Conservation (phyloP, 2,113 vertebrate species). For the Alces alces region DNA sequence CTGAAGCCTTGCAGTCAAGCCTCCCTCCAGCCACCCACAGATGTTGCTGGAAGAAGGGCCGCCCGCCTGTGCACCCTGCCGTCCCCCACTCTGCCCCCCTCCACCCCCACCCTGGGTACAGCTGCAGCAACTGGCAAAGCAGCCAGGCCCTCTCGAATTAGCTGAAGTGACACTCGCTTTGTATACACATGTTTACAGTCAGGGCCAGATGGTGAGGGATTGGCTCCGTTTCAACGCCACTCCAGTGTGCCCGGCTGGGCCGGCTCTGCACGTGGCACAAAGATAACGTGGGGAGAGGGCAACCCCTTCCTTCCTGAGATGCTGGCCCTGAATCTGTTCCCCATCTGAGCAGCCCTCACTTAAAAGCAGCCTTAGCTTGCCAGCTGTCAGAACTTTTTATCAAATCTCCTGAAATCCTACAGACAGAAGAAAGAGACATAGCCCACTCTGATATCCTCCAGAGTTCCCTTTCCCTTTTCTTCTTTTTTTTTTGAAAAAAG, state of each 20-base stretch:
- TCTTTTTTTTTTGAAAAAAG: background rate
- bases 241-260: background rate
- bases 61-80: background rate
- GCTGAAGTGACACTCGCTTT: slow-evolving; percentile 76
- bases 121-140: background rate
- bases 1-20: background rate
- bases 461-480: background rate
- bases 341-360: background rate
- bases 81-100: background rate
- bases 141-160: slow-evolving; percentile 8
- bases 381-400: slow-evolving; percentile 36
- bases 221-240: slow-evolving; percentile 43
- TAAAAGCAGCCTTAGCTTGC: background rate
- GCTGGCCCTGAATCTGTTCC: background rate
- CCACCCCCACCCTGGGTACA: background rate
- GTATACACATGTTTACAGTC: slow-evolving; percentile 73
- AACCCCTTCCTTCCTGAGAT: background rate
- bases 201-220: slow-evolving; percentile 70
- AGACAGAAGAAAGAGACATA: slow-evolving; percentile 8
- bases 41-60: background rate
- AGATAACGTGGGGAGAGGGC: background rate
- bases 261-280: background rate
- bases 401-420: background rate
- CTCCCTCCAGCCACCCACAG: rapidly evolving
- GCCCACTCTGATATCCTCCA: background rate